Conservation (phyloP, 2,113 vertebrate genomes). For the Ardeotis arabs region DNA sequence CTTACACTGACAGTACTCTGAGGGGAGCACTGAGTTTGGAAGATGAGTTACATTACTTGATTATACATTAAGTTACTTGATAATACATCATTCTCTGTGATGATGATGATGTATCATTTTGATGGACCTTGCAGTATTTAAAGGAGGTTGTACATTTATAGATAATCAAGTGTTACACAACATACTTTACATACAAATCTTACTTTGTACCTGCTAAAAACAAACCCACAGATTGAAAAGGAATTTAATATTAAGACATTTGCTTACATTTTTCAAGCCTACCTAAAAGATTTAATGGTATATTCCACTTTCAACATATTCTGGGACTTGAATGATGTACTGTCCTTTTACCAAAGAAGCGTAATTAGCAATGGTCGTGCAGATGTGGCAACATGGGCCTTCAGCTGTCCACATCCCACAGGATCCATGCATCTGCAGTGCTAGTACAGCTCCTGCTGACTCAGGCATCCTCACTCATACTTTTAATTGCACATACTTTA, state of each 20-base stretch:
- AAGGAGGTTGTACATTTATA: background rate
- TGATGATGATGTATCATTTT: background rate
- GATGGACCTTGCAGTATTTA: background rate
- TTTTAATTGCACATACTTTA: no score
- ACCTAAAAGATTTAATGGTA: background rate
- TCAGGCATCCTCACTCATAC: background rate
- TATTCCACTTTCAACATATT: background rate
- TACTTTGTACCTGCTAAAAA: background rate
- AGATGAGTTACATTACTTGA: background rate
- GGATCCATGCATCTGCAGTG: background rate
- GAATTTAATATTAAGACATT: background rate
- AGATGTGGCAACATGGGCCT: background rate
- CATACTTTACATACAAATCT: background rate
- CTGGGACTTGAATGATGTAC: background rate
- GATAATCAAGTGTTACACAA: background rate
- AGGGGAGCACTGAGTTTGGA: background rate
- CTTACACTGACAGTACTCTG: background rate
- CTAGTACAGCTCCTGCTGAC: background rate
- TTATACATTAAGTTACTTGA: background rate
- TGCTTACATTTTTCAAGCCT: background rate
- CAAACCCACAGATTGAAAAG: background rate
- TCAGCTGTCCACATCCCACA: background rate
- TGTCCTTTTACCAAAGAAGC: background rate
- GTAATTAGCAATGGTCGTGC: background rate
- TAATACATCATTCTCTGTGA: background rate